Conservation (phyloP, 2,113 vertebrate genomes). For the Calonectris borealis region DNA sequence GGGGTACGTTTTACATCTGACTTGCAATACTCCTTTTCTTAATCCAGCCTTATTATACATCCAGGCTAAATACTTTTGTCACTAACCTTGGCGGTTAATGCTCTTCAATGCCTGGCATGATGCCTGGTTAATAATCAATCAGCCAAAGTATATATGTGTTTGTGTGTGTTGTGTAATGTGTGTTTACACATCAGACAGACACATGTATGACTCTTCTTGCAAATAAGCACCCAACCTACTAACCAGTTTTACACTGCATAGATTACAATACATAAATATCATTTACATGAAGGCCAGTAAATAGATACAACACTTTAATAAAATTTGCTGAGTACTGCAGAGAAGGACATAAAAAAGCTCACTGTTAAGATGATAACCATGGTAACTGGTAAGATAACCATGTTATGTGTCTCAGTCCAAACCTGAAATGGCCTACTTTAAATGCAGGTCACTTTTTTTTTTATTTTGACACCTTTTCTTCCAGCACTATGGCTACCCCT, state of each 20-base stretch:
- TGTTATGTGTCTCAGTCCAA: not conserved
- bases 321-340: not conserved
- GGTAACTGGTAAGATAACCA: not conserved
- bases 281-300: not conserved
- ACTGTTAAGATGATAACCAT: not conserved
- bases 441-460: not conserved
- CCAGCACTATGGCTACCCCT: not conserved
- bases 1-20: not conserved
- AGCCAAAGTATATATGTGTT: not conserved
- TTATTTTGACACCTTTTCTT: not conserved
- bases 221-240: not conserved
- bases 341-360: not conserved
- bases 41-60: not conserved
- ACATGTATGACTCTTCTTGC: not conserved
- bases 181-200: not conserved
- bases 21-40: not conserved
- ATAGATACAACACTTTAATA: not conserved
- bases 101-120: not conserved
- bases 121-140: not conserved
- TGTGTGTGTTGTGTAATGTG: not conserved
- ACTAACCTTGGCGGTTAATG: not conserved
- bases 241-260: not conserved
- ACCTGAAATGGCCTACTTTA: not conserved
- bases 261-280: not conserved
- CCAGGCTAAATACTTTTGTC: not conserved